phyloP scores from a whole-genome alignment of 1,140 invertebrate genomes.

The Philopotamus ludificatus region DNA sequence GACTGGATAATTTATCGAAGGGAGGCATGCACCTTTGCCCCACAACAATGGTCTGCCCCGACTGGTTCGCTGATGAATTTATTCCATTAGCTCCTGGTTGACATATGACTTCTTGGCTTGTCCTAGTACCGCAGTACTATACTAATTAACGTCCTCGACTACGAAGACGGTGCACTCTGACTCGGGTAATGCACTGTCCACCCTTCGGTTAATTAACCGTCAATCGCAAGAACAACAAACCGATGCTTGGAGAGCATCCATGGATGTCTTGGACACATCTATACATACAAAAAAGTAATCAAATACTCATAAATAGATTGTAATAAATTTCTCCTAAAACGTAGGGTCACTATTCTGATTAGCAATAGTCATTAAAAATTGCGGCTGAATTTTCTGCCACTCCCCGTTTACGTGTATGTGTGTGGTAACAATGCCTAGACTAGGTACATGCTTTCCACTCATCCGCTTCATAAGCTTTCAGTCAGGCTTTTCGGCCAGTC shows the following conservation, averaged over 20 bases:
- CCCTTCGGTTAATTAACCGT: too few species aligned
- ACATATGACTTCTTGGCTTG: slow-evolving; percentile 2
- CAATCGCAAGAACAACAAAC: too few species aligned
- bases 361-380: not conserved
- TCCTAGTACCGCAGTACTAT: not conserved
- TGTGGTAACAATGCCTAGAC: slow-evolving; percentile 17
- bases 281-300: too few species aligned
- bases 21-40: not conserved
- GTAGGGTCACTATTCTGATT: too few species aligned
- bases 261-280: too few species aligned
- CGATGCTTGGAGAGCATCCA: too few species aligned
- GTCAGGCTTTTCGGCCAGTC: slow-evolving; percentile 22
- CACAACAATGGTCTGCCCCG: not conserved
- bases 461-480: slow-evolving; percentile 17
- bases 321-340: too few species aligned
- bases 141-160: slow-evolving; percentile 1
- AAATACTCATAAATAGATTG: too few species aligned
- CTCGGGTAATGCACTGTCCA: too few species aligned
- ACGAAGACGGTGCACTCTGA: not conserved
- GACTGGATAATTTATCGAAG: not conserved
- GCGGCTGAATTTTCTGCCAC: too few species aligned
- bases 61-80: not conserved
- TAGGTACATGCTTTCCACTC: slow-evolving; percentile 24
- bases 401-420: slow-evolving; percentile 1
- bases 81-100: not conserved